Conservation (phyloP, 2,113 vertebrate species). For the Perca fluviatilis region DNA sequence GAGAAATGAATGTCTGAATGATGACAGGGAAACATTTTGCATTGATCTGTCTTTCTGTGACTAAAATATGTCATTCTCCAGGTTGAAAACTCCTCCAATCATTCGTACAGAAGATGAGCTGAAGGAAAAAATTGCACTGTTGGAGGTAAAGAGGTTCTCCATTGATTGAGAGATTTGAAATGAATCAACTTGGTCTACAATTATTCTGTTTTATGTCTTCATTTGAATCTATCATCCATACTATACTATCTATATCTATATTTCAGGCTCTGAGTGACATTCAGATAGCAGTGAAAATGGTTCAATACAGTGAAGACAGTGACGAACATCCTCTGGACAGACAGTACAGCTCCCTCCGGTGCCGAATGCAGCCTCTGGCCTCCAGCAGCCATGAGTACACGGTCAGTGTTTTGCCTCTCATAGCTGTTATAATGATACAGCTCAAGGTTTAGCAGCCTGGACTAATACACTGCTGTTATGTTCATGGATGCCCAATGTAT, state of each 20-base stretch:
- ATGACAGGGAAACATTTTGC: not conserved
- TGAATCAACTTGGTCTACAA: not conserved
- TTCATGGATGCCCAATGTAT: not conserved
- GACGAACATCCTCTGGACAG: slow-evolving; percentile 89
- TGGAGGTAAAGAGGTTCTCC: slow-evolving; percentile 85
- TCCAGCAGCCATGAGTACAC: slow-evolving; percentile 81
- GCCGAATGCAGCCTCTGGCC: slow-evolving; percentile 84
- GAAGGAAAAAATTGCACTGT: slow-evolving; percentile 88
- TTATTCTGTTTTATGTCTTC: not conserved
- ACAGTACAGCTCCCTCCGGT: slow-evolving; percentile 87
- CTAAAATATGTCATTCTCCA: slow-evolving; percentile 54
- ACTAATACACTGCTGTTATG: not conserved
- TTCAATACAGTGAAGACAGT: slow-evolving; percentile 78
- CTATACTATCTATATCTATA: not conserved
- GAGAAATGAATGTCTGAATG: not conserved
- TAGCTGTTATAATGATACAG: not conserved
- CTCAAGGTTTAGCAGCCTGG: not conserved
- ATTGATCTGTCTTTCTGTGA: not conserved
- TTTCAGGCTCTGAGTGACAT: slow-evolving; percentile 91
- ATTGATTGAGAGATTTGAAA: not conserved
- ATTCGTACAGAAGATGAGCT: slow-evolving; percentile 88
- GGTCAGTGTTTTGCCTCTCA: slow-evolving; percentile 68
- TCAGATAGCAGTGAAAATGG: slow-evolving; percentile 91
- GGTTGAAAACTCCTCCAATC: slow-evolving; percentile 88
- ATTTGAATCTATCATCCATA: not conserved